A percentile compares a stretch with the other conserved stretches of the same genome.
phyloP scores from a whole-genome alignment of 2,888 invertebrate species.

The Dolichopus griseipennis region DNA sequence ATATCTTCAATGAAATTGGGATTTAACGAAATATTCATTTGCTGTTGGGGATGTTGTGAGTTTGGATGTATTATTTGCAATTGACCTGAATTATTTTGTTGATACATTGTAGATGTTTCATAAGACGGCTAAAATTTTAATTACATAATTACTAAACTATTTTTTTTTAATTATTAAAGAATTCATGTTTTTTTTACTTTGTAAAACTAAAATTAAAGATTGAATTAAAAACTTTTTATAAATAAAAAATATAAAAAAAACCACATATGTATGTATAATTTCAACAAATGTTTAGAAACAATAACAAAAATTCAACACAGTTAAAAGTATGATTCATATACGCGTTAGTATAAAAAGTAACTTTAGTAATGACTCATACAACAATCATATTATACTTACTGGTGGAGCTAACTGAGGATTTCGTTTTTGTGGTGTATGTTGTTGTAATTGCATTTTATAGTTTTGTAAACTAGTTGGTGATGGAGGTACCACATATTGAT shows the following conservation, averaged over 20 bases:
- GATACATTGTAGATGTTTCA: background rate
- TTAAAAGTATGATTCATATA: background rate
- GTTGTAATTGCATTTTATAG: background rate
- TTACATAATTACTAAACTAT: background rate
- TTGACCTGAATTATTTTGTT: background rate
- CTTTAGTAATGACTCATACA: background rate
- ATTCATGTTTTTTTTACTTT: no score
- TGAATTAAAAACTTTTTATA: background rate
- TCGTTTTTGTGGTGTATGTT: constrained; percentile 2
- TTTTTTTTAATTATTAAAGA: background rate
- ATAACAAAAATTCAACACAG: no score
- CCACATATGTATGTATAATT: no score
- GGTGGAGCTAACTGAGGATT: background rate
- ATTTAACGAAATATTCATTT: constrained; percentile 39
- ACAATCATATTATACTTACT: background rate
- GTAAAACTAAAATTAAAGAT: no score
- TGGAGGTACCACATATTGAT: background rate
- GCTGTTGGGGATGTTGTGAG: constrained; percentile 9
- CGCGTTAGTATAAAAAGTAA: background rate
- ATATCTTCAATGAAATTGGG: constrained; percentile 55
- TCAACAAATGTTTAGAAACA: no score
- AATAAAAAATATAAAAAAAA: no score
- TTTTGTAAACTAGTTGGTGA: background rate
- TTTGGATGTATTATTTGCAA: background rate
- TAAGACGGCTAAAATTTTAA: background rate